Base-by-base conservation (phyloP, 2,113 vertebrate genomes). In the Lipophrys pholis region DNA sequence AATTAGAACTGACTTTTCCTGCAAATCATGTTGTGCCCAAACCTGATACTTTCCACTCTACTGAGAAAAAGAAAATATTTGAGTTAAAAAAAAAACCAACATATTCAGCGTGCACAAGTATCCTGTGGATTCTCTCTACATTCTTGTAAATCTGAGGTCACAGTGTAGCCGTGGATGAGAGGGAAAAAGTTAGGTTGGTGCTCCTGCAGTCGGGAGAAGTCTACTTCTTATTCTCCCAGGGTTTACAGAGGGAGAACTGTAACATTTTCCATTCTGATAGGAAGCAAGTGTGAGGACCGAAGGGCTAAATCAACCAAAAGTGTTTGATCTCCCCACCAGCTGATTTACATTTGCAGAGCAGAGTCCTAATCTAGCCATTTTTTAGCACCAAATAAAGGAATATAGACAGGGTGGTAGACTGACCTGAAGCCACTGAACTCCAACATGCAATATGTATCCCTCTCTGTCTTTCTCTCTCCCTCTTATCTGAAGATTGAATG, bases 311-410 rank as follows among this genome's bases (percentile, higher is more conserved):
- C 80, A 76, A 76, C 83, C 82, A 70, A 80, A 82, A 80, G 58
- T 70, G 74, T 92, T 94, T 93, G 86, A 94, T 91, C 90, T 90
- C 79, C 79, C 46, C 55, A 76, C 69, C 66, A 79, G 58, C 87
- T 89, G 82, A 94, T 92, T 94, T 91, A 87, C 90, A 92, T 91
- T 92, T 89, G 67, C 62, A 17, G 69, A 63, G 77, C 69, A 52
- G 55, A 80, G 76, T 63, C 62, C 80, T 89, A 90, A 93, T 91
- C 88, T 91, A 35, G 53, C 66, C 80, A 84, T 91, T 93, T 93
- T 87, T 86, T 78, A 81, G 70, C 71, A 85, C 55, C 66, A 82
- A 82, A 89, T 80, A 78, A 82, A 82, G 11, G 67, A 79, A 73
- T 14, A 62, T 45, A 69, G 60, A 62, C 40, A 69, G 6, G 65